phyloP scores from a whole-genome alignment of 2,113 vertebrate species.

The Plestiodon gilberti region DNA sequence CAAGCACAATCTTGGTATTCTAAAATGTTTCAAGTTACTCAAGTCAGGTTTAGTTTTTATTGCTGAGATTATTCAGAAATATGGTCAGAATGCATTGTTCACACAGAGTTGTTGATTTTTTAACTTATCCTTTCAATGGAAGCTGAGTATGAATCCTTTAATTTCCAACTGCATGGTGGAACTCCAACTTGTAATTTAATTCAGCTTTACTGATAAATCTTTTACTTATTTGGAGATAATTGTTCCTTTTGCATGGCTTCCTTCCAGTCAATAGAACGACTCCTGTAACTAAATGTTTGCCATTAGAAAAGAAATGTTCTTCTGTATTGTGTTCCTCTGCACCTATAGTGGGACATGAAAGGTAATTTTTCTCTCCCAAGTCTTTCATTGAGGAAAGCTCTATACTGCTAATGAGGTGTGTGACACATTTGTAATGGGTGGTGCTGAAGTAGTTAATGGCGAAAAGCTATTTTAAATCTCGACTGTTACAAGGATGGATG shows the following conservation, averaged over 20 bases:
- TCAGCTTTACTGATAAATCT: background rate
- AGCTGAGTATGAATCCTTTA: background rate
- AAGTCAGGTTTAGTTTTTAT: background rate
- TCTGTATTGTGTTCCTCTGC: background rate
- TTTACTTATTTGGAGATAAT: slow-evolving; percentile 3
- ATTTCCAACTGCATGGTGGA: background rate
- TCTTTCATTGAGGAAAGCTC: slow-evolving; percentile 3
- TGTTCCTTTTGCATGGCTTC: background rate
- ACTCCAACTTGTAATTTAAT: background rate
- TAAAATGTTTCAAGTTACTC: background rate
- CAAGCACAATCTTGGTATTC: background rate
- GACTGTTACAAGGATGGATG: slow-evolving; percentile 16
- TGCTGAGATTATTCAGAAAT: background rate
- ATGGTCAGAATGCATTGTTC: background rate
- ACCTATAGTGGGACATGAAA: background rate
- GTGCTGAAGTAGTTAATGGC: slow-evolving; percentile 23
- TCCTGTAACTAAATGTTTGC: background rate
- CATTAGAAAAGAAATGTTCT: background rate
- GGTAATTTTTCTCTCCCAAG: background rate
- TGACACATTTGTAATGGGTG: background rate
- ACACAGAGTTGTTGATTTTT: no score
- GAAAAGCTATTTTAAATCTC: slow-evolving; percentile 20
- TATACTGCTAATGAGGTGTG: background rate
- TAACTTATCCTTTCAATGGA: no score
- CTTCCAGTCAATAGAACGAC: background rate